Evolutionary conservation across 2,888 invertebrate genomes (phyloP).

Genomic region (Agriotes lineatus): DNA sequence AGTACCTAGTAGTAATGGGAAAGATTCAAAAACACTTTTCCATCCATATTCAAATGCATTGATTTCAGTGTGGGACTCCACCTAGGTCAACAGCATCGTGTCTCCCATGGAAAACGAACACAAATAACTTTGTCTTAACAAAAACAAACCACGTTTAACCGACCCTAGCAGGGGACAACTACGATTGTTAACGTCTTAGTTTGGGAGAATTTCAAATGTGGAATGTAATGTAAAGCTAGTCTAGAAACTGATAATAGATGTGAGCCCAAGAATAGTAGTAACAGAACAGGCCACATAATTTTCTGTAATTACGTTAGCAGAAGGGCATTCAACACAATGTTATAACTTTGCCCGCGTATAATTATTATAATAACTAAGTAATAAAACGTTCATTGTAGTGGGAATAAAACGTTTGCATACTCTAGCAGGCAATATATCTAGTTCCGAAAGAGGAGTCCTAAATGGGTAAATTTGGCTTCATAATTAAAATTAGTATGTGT

Average conservation of each 20-base stretch:
- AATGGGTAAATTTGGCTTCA: background rate
- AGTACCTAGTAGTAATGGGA: too few species aligned
- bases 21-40: too few species aligned
- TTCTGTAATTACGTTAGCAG: constrained; percentile 11
- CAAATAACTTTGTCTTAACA: background rate
- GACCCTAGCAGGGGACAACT: too few species aligned
- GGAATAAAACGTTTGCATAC: background rate
- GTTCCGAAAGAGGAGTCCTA: background rate
- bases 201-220: background rate
- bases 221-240: background rate
- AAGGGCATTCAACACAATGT: constrained; percentile 2
- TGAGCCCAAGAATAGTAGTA: background rate
- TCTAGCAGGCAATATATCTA: background rate
- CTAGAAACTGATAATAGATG: background rate
- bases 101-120: too few species aligned
- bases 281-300: constrained; percentile 13
- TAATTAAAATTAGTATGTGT: background rate
- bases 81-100: too few species aligned
- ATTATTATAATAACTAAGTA: constrained; percentile 8
- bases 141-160: background rate
- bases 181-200: constrained; percentile 6
- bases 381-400: background rate
- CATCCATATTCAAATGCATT: too few species aligned
- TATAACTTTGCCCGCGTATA: constrained; percentile 3
- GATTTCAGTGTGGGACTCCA: too few species aligned